Percentiles rank a stretch among this genome's conserved stretches.
Evolutionary conservation across 1,140 invertebrate species (phyloP).

Genomic region (Pogonomyrmex barbatus): DNA sequence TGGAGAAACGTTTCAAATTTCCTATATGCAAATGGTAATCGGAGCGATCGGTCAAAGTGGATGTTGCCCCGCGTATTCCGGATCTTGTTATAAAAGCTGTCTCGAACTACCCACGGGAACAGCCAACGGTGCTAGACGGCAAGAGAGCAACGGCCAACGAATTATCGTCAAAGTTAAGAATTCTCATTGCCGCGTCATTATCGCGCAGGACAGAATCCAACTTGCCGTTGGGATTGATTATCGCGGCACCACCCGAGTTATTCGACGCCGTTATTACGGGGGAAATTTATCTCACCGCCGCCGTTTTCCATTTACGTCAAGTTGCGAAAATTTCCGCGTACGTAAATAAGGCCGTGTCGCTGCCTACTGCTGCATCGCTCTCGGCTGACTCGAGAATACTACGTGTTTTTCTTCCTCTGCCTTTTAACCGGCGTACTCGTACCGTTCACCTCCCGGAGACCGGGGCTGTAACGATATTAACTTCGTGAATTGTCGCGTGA

Average conservation of each 20-base stretch:
- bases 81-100: slow-evolving; percentile 1
- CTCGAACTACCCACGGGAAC: not conserved
- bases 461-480: not conserved
- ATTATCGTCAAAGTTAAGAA: slow-evolving; percentile 27
- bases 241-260: slow-evolving; percentile 36
- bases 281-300: slow-evolving; percentile 47
- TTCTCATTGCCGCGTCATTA: slow-evolving; percentile 11
- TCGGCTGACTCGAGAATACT: slow-evolving; percentile 3
- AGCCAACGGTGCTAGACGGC: not conserved
- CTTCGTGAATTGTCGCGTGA: not conserved
- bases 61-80: not conserved
- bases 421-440: not conserved
- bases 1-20: slow-evolving; percentile 26
- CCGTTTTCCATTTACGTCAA: not conserved
- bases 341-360: slow-evolving; percentile 10
- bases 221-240: slow-evolving; percentile 57
- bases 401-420: not conserved
- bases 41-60: slow-evolving; percentile 22
- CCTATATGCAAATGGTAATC: not conserved
- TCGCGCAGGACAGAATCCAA: not conserved
- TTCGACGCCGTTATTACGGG: slow-evolving; percentile 32
- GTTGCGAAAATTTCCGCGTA: slow-evolving; percentile 48
- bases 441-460: not conserved
- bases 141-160: not conserved
- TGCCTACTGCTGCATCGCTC: not conserved